These are phyloP conservation scores for Cydia amplana DNA, from an alignment of 1,140 invertebrate species.

Conservation along the genomic window DNA sequence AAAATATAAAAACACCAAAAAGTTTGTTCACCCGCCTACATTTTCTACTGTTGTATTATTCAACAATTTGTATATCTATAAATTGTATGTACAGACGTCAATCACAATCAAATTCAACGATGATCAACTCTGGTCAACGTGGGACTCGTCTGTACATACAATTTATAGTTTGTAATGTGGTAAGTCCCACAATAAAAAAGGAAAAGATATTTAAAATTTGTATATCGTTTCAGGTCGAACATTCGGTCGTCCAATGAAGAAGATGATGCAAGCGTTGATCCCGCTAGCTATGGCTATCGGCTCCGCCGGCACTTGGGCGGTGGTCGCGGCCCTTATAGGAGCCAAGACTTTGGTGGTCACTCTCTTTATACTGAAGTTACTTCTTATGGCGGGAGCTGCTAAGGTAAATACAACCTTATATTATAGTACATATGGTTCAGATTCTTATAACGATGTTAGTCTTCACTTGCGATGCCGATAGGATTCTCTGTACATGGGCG, in stretches of 20 bases:
- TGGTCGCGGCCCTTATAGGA: slow-evolving; percentile 68
- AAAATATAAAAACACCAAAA: too few species aligned
- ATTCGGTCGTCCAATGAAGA: slow-evolving; percentile 73
- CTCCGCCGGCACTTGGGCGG: slow-evolving; percentile 69
- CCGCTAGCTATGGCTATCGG: slow-evolving; percentile 73
- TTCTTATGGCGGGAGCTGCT: slow-evolving; percentile 62
- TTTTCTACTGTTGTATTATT: too few species aligned
- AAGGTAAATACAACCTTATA: slow-evolving; percentile 50
- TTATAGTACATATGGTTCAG: neutral
- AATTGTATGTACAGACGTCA: too few species aligned
- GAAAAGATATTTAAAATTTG: too few species aligned
- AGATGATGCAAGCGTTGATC: slow-evolving; percentile 67
- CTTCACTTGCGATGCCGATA: slow-evolving; percentile 65
- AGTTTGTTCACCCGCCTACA: too few species aligned
- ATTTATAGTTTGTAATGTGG: too few species aligned
- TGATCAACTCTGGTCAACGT: too few species aligned
- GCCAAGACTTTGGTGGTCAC: slow-evolving; percentile 68
- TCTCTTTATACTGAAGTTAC: slow-evolving; percentile 63
- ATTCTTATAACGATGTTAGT: neutral
- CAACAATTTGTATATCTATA: too few species aligned
- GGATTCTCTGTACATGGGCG: slow-evolving; percentile 70
- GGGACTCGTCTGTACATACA: too few species aligned
- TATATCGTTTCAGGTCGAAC: slow-evolving; percentile 66
- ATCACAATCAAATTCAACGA: too few species aligned
- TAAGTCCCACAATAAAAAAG: too few species aligned